Base-by-base conservation (phyloP, 2,113 vertebrate genomes). In the Hemiprocne comata region DNA sequence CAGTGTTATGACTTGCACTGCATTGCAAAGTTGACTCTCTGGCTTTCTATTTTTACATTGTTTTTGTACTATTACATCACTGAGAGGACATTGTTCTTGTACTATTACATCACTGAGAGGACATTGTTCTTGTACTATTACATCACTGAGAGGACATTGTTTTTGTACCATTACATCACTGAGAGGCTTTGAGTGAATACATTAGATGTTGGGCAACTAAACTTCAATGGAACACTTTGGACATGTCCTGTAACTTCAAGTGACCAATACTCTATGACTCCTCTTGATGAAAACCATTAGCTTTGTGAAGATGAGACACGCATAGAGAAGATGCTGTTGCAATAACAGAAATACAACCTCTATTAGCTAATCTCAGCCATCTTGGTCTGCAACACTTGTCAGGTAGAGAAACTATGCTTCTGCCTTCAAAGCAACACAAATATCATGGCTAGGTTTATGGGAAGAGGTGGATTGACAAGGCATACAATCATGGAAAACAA, bases 381-480 rank as follows among this genome's bases (percentile, higher is more conserved):
- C 48, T 9, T 29, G 31, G 17, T 7, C 42, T 29, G 28, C 20
- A 73, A 20, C 66, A 29, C 36, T 18, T 28, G 21, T 1, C 85
- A 89, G 71, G 60, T 40, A 87, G 38, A 82, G 42, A 91, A 85
- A 91, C 1, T 1, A 74, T 11, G 25, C 33, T 77, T 83, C 69
- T 64, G 61, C 18, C 72, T 72, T 66, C 38, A 74, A 80, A 94
- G 31, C 44, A 71, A 26, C 67, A 62, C 17, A 69, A 33, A 6
- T 23, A 29, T 12, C 11, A 38, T 2, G 8, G 20, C 8, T 38
- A 40, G 4, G 19, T 13, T 71, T 38, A 25, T 6, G 38, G 46
- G 50, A 96, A 79, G 81, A 96, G 87, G 21, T 90, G n/a, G 50
- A 61, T 25, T 46, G 91, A 73, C 85, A 31, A 88, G 34, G 51